Evolutionary conservation across 2,113 vertebrate genomes (phyloP), one percentile per base, ranked within the genome.

Genomic region (Cyphomyrus plagiostoma): DNA sequence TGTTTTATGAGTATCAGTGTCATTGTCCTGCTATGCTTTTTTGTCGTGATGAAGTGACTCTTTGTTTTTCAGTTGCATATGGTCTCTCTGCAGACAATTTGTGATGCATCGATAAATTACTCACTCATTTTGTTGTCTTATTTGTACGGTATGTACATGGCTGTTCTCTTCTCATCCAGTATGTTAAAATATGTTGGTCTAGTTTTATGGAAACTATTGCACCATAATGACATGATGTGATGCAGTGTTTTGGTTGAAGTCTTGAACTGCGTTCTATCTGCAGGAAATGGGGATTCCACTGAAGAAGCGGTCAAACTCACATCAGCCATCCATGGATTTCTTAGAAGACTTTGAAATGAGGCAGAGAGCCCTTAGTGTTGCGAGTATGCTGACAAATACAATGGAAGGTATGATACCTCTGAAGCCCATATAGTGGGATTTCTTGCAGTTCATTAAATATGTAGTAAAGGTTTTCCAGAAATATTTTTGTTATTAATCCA

Each of bases 361-460:
- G 82, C 98, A 97, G 94, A 97, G 98, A 96, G 98, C 98, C 88
- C 95, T 98, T 96, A 99, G 98, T 84, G 96, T 99, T 90, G 98
- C 97, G 92, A 99, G 98, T 89, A 98, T 98, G 95, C 96, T 99
- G 90, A 99, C 98, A 89, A 99, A 99, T 95, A 99, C 98, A 50
- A 99, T 99, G 98, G 98, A 99, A 97, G 98, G 98, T 98, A 96
- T 49, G 91, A 88, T 15, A 23, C 11, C 23, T 17, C n/a, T n/a
- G 52, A n/a, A 82, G 19, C 21, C 19, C 13, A 42, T 39, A 26
- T 9, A 58, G 11, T 53, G n/a, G 49, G 1, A 50, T 30, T 15
- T 23, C 46, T 7, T 52, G 84, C 49, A 86, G 3, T 48, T 35
- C 5, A 19, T 42, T 35, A 4, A 56, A 50, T 49, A 86, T 49